Conservation (phyloP, 92 coral and sea anemone species). For the Bergia puertoricense region DNA sequence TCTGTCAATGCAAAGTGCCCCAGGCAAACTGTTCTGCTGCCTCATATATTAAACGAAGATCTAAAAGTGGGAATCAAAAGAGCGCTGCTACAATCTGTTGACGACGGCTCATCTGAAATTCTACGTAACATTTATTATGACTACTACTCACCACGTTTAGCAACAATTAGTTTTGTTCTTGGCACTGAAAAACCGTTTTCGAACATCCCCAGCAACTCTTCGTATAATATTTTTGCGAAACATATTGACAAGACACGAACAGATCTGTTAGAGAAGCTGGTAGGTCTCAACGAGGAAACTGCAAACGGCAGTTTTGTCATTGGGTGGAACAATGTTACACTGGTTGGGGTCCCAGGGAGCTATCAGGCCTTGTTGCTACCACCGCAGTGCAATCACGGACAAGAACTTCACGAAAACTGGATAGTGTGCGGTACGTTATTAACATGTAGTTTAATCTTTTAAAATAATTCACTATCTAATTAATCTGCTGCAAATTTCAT, state of each 20-base stretch:
- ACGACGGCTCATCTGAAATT: not conserved
- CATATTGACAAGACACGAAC: not conserved
- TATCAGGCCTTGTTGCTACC: conserved; percentile 10
- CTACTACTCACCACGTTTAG: not conserved
- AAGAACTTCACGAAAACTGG: conserved; percentile 35
- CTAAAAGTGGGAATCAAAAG: not conserved
- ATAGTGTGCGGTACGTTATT: conserved; percentile 50
- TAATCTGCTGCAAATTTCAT: no score
- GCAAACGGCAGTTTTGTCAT: not conserved
- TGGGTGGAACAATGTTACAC: conserved; percentile 9
- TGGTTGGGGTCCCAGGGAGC: conserved; percentile 11
- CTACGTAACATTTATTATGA: not conserved
- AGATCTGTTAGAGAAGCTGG: conserved; percentile 4
- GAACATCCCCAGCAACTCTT: not conserved
- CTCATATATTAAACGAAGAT: not conserved
- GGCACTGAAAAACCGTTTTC: not conserved
- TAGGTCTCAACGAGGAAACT: not conserved
- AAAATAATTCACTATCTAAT: no score
- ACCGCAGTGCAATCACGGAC: conserved; percentile 42
- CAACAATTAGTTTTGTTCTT: not conserved
- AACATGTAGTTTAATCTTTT: no score
- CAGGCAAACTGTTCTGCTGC: not conserved
- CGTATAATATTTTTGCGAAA: not conserved
- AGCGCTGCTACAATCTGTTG: not conserved
- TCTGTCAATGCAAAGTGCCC: not conserved